A percentile compares a stretch with the other conserved stretches of the same genome.
These are phyloP conservation scores for Acanthiza pusilla DNA, from an alignment of 2,797 vertebrate species.

Conservation along the genomic window DNA sequence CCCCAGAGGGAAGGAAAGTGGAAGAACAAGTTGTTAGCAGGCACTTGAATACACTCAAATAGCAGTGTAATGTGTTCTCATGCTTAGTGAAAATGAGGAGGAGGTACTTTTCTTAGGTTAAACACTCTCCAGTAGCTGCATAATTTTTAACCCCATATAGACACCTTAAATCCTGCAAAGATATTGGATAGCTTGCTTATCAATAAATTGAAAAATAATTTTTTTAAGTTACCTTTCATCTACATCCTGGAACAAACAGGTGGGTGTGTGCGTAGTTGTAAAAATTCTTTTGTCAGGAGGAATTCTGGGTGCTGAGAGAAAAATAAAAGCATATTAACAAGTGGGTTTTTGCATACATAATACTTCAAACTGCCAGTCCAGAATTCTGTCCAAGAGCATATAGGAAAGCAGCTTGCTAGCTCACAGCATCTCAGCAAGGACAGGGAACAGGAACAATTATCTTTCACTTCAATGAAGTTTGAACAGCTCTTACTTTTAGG, in stretches of 20 bases:
- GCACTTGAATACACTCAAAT: neutral
- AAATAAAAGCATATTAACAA: neutral
- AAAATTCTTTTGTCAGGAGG: constrained; percentile 95
- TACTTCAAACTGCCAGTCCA: neutral
- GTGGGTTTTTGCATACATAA: fast-evolving
- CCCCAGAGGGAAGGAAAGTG: neutral
- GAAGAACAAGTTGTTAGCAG: neutral
- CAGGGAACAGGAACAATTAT: neutral
- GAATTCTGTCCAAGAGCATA: neutral
- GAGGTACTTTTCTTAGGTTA: neutral
- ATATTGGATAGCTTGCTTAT: neutral
- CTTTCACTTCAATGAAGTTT: neutral
- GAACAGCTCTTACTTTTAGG: neutral
- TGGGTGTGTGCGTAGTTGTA: constrained; percentile 93
- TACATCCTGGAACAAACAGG: constrained; percentile 93
- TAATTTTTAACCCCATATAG: neutral
- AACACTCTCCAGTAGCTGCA: neutral
- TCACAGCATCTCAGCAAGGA: neutral
- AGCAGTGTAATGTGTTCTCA: neutral
- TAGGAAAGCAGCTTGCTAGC: neutral
- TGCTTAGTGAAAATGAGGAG: neutral
- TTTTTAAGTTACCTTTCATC: constrained; percentile 84
- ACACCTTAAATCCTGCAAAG: neutral
- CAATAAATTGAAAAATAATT: neutral
- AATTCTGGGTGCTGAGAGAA: constrained; percentile 87